These are phyloP conservation scores for Drosophila equinoxialis DNA, from an alignment of 1,140 invertebrate genomes.

Conservation along the genomic window DNA sequence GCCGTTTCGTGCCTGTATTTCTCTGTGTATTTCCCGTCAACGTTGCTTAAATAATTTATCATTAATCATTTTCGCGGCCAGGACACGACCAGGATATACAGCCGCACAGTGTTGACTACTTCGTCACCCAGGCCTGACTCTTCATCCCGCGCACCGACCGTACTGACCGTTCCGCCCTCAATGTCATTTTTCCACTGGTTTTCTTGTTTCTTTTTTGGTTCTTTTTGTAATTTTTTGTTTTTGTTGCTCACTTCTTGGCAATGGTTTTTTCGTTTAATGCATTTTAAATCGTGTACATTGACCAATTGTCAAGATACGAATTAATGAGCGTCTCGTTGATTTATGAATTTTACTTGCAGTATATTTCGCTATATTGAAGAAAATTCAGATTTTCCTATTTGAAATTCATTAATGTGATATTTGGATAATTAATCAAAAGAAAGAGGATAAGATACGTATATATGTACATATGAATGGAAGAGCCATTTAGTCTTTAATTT, in stretches of 20 bases:
- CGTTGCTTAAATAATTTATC: conserved; percentile 61
- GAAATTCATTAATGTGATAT: conserved; percentile 40
- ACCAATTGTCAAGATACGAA: conserved; percentile 60
- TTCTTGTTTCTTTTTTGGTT: neutral
- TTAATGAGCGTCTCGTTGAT: conserved; percentile 54
- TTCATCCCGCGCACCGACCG: neutral
- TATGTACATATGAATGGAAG: neutral
- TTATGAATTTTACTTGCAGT: conserved; percentile 41
- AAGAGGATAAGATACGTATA: conserved; percentile 8
- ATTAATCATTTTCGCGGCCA: conserved; percentile 62
- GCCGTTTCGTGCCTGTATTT: conserved; percentile 12
- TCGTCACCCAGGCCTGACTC: neutral
- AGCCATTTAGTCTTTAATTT: neutral
- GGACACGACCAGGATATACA: conserved; percentile 41
- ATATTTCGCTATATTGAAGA: conserved; percentile 17
- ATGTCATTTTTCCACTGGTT: neutral
- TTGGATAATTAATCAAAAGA: conserved; percentile 41
- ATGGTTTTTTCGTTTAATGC: conserved; percentile 42
- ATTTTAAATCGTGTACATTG: conserved; percentile 62
- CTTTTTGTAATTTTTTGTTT: conserved; percentile 1
- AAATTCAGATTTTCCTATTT: conserved; percentile 35
- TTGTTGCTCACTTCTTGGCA: conserved; percentile 27
- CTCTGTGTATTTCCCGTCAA: conserved; percentile 46
- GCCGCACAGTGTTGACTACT: conserved; percentile 21
- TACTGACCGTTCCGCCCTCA: neutral